Conservation (phyloP, 2,797 vertebrate species). For the Siniperca undulata region DNA sequence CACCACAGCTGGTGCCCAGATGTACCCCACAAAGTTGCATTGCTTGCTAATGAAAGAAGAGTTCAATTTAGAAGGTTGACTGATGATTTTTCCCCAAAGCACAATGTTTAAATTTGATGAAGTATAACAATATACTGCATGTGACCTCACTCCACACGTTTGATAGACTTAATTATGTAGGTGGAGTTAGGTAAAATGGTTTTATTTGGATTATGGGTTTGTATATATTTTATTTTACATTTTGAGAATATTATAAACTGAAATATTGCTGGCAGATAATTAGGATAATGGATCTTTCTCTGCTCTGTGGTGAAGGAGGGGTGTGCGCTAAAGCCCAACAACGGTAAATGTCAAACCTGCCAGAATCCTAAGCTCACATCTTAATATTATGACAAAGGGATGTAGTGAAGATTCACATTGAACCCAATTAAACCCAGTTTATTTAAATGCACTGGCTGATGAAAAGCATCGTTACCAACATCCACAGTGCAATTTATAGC, state of each 20-base stretch:
- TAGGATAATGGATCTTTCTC: conserved; percentile 14
- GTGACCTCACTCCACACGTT: conserved; percentile 21
- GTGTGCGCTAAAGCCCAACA: conserved; percentile 2
- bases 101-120: conserved; percentile 34
- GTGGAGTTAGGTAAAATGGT: not conserved
- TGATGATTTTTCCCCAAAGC: conserved; percentile 24
- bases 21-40: conserved; percentile 56
- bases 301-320: conserved; percentile 1
- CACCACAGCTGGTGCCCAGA: conserved; percentile 77
- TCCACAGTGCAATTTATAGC: not conserved
- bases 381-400: conserved; percentile 36
- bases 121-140: not conserved
- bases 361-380: conserved; percentile 15
- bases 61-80: conserved; percentile 21
- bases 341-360: conserved; percentile 42
- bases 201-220: conserved; percentile 1
- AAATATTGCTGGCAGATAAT: conserved; percentile 3
- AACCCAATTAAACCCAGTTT: conserved; percentile 43
- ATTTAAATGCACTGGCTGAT: conserved; percentile 19
- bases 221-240: conserved; percentile 4
- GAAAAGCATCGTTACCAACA: conserved; percentile 16
- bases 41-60: conserved; percentile 51
- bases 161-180: not conserved
- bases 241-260: conserved; percentile 5
- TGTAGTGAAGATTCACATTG: conserved; percentile 22